A percentile compares a stretch with the other conserved stretches of the same genome.
These are phyloP conservation scores for Patella depressa DNA, from an alignment of 2,888 invertebrate genomes.

Conservation along the genomic window DNA sequence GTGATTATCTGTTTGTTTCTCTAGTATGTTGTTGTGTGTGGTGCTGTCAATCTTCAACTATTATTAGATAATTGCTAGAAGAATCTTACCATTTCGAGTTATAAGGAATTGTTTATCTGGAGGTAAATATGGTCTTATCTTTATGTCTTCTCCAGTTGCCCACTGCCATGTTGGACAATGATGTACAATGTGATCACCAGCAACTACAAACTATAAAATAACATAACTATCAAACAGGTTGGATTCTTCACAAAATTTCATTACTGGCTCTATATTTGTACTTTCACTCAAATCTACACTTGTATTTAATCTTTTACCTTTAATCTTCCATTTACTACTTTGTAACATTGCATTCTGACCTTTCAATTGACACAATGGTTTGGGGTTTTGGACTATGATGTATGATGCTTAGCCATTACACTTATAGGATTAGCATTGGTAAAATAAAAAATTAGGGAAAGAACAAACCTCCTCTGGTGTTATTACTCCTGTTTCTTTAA, in stretches of 20 bases:
- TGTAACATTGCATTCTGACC: too few relatives aligned
- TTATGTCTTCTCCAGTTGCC: slow-evolving; percentile 92
- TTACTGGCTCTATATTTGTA: background rate
- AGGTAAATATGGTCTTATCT: slow-evolving; percentile 90
- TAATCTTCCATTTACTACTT: too few relatives aligned
- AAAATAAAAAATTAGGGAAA: too few relatives aligned
- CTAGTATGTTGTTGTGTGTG: too few relatives aligned
- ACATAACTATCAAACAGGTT: background rate
- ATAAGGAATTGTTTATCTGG: slow-evolving; percentile 96
- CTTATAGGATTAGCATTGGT: too few relatives aligned
- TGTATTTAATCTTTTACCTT: background rate
- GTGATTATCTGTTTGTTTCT: too few relatives aligned
- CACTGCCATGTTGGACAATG: slow-evolving; percentile 99
- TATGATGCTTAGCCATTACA: too few relatives aligned
- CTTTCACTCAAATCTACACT: background rate
- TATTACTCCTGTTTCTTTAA: slow-evolving; percentile 95
- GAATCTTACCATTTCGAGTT: slow-evolving; percentile 82
- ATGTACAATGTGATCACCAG: slow-evolving; percentile 98
- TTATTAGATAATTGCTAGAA: too few relatives aligned
- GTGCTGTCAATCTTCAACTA: too few relatives aligned
- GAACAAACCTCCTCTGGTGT: slow-evolving; percentile 89
- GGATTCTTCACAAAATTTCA: background rate
- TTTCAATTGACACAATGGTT: too few relatives aligned
- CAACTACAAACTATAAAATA: slow-evolving; percentile 85
- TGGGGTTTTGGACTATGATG: too few relatives aligned